Percentiles rank a stretch among this genome's conserved stretches.
These are phyloP conservation scores for Dromococcyx pavoninus DNA, from an alignment of 2,797 vertebrate species.

Conservation along the genomic window DNA sequence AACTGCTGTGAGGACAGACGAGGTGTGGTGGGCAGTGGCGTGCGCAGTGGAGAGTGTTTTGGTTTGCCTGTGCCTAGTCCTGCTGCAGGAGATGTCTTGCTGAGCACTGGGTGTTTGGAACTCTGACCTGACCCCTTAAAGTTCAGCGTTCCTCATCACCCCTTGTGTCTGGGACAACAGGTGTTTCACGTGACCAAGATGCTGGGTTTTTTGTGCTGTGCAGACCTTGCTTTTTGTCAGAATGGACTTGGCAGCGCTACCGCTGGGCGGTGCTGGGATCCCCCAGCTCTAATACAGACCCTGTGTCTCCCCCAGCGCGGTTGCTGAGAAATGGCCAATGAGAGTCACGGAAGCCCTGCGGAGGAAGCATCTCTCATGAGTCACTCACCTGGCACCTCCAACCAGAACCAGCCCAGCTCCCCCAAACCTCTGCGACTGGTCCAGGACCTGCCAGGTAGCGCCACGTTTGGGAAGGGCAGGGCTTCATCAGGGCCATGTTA, in stretches of 20 bases:
- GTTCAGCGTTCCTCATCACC: neutral
- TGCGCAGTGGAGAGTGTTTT: neutral
- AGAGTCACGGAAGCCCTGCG: slow-evolving; percentile 88
- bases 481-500: neutral
- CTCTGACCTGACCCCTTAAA: neutral
- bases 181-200: neutral
- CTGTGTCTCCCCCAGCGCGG: slow-evolving; percentile 63
- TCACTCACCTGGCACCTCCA: slow-evolving; percentile 86
- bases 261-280: neutral
- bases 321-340: slow-evolving; percentile 91
- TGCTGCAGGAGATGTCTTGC: neutral
- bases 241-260: neutral
- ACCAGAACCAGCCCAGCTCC: slow-evolving; percentile 88
- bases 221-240: neutral
- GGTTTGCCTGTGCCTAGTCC: neutral
- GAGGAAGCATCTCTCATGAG: slow-evolving; percentile 86
- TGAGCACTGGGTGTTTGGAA: neutral
- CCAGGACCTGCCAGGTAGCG: slow-evolving; percentile 92
- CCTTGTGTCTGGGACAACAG: neutral
- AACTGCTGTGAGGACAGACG: neutral
- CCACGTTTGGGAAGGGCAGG: neutral
- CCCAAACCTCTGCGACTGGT: slow-evolving; percentile 86
- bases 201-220: neutral
- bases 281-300: neutral
- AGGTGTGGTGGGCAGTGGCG: neutral